Base-by-base conservation (phyloP, 2,113 vertebrate species). In the Rhegmatorhina hoffmannsi region DNA sequence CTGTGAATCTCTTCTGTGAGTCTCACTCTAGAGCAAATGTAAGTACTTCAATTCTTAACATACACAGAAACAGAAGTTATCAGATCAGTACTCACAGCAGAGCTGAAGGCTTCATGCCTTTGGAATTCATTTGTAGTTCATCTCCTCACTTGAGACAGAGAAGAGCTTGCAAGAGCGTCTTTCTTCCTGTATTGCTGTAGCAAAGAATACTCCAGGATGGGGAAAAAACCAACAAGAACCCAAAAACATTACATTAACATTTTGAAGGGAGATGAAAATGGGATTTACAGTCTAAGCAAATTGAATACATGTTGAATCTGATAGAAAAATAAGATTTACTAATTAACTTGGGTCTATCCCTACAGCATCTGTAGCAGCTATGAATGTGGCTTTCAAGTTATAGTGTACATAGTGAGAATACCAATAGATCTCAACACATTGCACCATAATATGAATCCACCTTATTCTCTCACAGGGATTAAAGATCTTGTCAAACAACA, bases 151-250 rank as follows among this genome's bases (percentile, higher is more conserved):
- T 49, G 29, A 43, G 74, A 59, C 16, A 5, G 34, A 84, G 31
- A 34, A 68, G 21, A 77, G 13, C 16, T 56, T 76, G 17, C 33
- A 55, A n/a, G 23, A 75, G 6, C 10, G 43, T 75, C 8, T 50
- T 75, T 82, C 21, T 18, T 52, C 21, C 18, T 28, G 8, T 15
- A 33, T 24, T 73, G 13, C 17, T 62, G 47, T 43, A 68, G 49
- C 33, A 91, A 85, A 82, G 23, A 43, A 26, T 18, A 33, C 14
- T 40, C 25, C 34, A 76, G 50, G 33, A 62, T 55, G 11, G 18
- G 12, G 21, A 20, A 10, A 75, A 31, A 10, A 0, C 1, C 43
- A 56, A 26, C 8, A n/a, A 17, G 6, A 4, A 33, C 7, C 2
- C 4, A 1, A 72, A 83, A 3, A 0, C 16, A 52, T 56, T 34